Base-by-base conservation (phyloP, 2,113 vertebrate genomes). In the Crotophaga sulcirostris region DNA sequence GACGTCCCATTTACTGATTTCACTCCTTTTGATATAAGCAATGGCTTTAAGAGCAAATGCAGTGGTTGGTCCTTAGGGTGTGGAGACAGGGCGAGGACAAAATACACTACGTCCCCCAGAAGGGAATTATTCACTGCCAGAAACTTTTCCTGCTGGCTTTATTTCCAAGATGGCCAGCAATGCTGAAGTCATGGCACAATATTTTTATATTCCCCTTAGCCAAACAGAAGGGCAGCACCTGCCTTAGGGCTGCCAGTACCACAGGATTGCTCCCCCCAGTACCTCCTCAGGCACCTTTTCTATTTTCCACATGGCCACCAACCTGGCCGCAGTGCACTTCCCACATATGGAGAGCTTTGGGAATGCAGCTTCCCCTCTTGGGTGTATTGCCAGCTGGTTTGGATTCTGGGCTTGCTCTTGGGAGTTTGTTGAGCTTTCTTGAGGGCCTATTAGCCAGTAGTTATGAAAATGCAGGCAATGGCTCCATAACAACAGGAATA, bases 1-100 rank as follows among this genome's bases (percentile, higher is more conserved):
- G 10, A 31, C 0, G 0, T 11, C 21, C 21, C 4, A 2, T 5
- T 62, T 47, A 25, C 26, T 49, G 7, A 4, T 4, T 70, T 66
- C 70, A 34, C 2, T 20, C 8, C 16, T 60, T 78, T 45, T 33
- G 26, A 13, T 73, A 45, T 0, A 60, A 63, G 31, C 51, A 36
- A 3, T 1, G 2, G 55, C 56, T 78, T 25, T 26, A 62, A 34
- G 60, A 85, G 38, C 34, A 79, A 49, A n/a, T 40, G 16, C 33
- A 83, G 1, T 7, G 45, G 25, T 13, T 29, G 14, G 33, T 26
- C 25, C 1, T 33, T 13, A 9, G 0, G 3, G 16, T 29, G 11
- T 13, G 19, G 51, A 70, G 36, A 33, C 5, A 36, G 58, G 2
- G 14, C 8, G n/a, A 62, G n/a, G 11, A 54, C 58, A 72, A n/a